These are phyloP conservation scores for Rhinopithecus roxellana DNA, from an alignment of 2,113 vertebrate genomes.

Conservation along the genomic window DNA sequence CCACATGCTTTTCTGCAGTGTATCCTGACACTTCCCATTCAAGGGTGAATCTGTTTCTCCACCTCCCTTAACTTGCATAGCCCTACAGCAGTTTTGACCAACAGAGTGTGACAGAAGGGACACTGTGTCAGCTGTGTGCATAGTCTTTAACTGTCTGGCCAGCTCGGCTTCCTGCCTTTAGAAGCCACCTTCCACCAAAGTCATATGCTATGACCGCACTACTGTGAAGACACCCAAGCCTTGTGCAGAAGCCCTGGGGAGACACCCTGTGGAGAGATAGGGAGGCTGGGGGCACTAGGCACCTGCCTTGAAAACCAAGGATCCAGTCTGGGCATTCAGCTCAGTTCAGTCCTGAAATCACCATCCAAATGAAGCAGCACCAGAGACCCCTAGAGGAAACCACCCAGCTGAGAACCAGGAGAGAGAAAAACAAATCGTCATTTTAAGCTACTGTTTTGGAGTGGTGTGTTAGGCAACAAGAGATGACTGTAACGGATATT, in stretches of 20 bases:
- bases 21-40: neutral
- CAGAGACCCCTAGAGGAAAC: neutral
- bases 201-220: rapidly evolving
- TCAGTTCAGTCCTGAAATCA: neutral
- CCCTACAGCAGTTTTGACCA: neutral
- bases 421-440: neutral
- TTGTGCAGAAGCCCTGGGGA: neutral
- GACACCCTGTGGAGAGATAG: neutral
- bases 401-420: neutral
- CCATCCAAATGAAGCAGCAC: neutral
- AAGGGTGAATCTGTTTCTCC: neutral
- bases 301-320: neutral
- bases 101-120: neutral
- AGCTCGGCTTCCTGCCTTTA: neutral
- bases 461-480: neutral
- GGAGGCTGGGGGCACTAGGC: neutral
- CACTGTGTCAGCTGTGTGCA: neutral
- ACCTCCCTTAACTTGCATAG: neutral
- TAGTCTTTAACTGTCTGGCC: no score
- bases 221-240: neutral
- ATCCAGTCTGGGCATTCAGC: neutral
- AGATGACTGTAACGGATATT: no score
- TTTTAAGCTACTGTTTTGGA: neutral
- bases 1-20: rapidly evolving
- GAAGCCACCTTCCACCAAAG: neutral